Evolutionary conservation across 2,113 vertebrate species (phyloP).

Genomic region (Barnardius zonarius): DNA sequence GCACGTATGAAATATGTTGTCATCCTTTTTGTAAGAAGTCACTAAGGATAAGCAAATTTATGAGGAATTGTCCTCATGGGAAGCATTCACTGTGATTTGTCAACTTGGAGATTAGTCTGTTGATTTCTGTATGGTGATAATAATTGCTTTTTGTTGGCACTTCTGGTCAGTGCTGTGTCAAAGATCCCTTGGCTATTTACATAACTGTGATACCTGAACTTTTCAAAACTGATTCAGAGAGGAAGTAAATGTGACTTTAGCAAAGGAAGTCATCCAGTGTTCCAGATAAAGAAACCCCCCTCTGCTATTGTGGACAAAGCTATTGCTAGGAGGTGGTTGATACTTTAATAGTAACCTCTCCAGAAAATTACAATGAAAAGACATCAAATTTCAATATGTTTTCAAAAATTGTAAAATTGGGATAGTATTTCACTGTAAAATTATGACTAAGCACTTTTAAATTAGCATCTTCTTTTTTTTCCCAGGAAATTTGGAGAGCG

Average conservation of each 20-base stretch:
- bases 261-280: neutral
- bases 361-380: neutral
- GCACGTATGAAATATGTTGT: neutral
- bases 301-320: neutral
- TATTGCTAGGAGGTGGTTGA: neutral
- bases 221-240: neutral
- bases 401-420: neutral
- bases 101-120: neutral
- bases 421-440: neutral
- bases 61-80: neutral
- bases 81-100: neutral
- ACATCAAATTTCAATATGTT: neutral
- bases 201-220: neutral
- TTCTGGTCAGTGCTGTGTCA: neutral
- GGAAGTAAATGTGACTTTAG: neutral
- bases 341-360: neutral
- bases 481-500: constrained; percentile 98
- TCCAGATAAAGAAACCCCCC: neutral
- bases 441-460: neutral
- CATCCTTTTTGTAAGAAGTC: neutral
- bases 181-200: neutral
- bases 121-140: neutral
- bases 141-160: neutral
- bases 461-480: constrained; percentile 13
- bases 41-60: neutral